phyloP scores from a whole-genome alignment of 2,113 vertebrate species.

The Aegithalos caudatus region DNA sequence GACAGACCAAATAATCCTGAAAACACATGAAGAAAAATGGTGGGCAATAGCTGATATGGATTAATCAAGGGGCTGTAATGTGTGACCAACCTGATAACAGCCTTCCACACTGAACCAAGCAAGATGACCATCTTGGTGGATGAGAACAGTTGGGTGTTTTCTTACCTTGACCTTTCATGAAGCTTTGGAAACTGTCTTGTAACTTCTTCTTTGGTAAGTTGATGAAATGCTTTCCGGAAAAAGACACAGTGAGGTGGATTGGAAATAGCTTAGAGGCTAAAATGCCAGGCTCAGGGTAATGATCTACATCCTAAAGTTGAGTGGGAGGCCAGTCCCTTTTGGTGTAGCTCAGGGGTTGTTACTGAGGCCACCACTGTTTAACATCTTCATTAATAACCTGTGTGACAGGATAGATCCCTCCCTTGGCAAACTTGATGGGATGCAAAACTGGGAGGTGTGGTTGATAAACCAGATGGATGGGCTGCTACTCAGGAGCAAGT shows the following conservation, averaged over 20 bases:
- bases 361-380: not conserved
- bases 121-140: not conserved
- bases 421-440: not conserved
- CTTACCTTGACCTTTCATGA: not conserved
- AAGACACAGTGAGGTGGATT: not conserved
- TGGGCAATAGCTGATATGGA: not conserved
- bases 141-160: not conserved
- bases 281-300: not conserved
- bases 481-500: accelerated
- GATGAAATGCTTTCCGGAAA: not conserved
- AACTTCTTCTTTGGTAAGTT: not conserved
- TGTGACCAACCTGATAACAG: not conserved
- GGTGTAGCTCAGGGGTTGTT: not conserved
- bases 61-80: not conserved
- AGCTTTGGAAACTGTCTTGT: not conserved
- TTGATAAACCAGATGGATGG: not conserved
- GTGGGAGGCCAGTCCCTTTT: not conserved
- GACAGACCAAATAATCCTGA: not conserved
- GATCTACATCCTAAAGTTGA: not conserved
- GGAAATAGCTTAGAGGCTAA: not conserved
- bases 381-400: not conserved
- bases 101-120: not conserved
- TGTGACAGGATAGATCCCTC: not conserved
- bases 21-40: not conserved
- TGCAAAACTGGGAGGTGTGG: not conserved